A percentile compares a stretch with the other conserved stretches of the same genome.
Evolutionary conservation across 2,113 vertebrate species (phyloP).

Genomic region (Nettapus auritus): DNA sequence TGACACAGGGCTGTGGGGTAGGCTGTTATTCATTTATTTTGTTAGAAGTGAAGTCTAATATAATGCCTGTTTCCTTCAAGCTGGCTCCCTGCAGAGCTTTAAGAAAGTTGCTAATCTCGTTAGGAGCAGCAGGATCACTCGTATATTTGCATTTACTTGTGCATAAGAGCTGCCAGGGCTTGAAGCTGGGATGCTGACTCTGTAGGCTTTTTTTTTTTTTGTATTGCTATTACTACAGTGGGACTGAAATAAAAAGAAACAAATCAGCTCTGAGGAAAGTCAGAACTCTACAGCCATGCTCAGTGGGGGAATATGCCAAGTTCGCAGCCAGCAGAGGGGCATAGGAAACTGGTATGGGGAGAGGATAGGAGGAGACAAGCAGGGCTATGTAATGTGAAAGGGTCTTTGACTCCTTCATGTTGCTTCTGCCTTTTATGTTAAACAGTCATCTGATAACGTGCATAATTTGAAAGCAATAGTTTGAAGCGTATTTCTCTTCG

Average conservation of each 20-base stretch:
- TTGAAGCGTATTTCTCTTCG: background rate
- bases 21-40: background rate
- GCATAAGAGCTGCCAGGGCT: background rate
- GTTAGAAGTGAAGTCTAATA: background rate
- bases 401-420: background rate
- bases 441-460: background rate
- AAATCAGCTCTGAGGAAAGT: background rate
- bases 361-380: background rate
- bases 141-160: background rate
- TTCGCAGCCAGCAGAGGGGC: background rate
- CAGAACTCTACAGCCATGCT: background rate
- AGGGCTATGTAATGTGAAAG: background rate
- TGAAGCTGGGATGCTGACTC: background rate
- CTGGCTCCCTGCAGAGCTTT: slow-evolving; percentile 21
- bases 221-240: fast-evolving
- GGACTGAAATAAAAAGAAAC: background rate
- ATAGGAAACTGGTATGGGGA: background rate
- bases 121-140: slow-evolving; percentile 8
- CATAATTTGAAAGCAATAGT: background rate
- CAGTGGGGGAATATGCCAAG: background rate
- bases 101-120: slow-evolving; percentile 57
- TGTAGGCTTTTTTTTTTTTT: background rate
- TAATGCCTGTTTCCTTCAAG: background rate
- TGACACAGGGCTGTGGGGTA: background rate
- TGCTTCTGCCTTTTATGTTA: background rate